Percentiles rank a stretch among this genome's conserved stretches.
These are phyloP conservation scores for Ryuthela nishihirai DNA, from an alignment of 2,888 invertebrate genomes.

Conservation along the genomic window DNA sequence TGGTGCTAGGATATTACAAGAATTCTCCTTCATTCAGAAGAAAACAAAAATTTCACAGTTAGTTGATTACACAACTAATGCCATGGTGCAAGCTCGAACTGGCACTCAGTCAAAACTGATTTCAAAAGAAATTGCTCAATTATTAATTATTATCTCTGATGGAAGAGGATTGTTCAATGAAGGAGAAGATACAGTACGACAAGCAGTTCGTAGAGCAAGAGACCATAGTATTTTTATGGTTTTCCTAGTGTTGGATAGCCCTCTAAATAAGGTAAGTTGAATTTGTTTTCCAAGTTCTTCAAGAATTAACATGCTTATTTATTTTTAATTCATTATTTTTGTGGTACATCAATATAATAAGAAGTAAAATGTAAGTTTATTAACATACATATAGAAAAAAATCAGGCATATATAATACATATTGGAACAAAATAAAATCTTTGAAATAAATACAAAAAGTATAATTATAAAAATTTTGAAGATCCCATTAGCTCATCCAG, in stretches of 20 bases:
- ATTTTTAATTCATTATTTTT: no score
- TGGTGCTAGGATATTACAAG: slow-evolving; percentile 60
- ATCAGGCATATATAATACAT: no score
- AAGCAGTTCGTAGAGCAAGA: slow-evolving; percentile 74
- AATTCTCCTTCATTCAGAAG: slow-evolving; percentile 51
- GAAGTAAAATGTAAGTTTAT: no score
- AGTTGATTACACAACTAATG: slow-evolving; percentile 69
- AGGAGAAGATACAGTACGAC: slow-evolving; percentile 68
- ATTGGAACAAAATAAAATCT: no score
- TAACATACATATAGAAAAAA: no score
- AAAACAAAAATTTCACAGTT: slow-evolving; percentile 68
- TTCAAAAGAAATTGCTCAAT: slow-evolving; percentile 63
- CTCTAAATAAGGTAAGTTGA: slow-evolving; percentile 69
- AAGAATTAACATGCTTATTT: no score
- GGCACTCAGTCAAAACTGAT: background rate
- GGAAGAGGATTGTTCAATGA: slow-evolving; percentile 89
- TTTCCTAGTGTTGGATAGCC: slow-evolving; percentile 93
- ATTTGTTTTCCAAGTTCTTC: no score
- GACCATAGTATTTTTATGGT: slow-evolving; percentile 85
- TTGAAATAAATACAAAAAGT: no score
- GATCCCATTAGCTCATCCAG: no score
- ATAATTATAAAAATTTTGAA: no score
- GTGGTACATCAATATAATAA: no score
- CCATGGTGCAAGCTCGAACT: slow-evolving; percentile 50
- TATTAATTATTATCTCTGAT: slow-evolving; percentile 90